Evolutionary conservation across 1,140 invertebrate genomes (phyloP), one percentile per base, ranked within the genome.

Genomic region (Bombus breviceps): DNA sequence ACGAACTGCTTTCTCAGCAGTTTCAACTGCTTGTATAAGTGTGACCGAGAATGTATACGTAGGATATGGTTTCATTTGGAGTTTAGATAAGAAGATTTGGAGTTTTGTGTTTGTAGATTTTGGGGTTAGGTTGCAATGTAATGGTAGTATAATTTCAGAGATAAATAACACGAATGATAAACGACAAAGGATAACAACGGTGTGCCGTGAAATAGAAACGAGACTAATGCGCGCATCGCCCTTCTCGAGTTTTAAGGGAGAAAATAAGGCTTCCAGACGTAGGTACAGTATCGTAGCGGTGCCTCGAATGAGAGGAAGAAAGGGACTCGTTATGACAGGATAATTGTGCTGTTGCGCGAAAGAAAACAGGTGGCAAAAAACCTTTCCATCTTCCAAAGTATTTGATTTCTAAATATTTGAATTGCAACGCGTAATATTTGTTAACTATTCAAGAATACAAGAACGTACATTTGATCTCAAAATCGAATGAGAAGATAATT

Each of bases 211-310:
- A 83, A 83, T 18, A 83, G 82, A 69, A 78, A 66, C 82, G 82
- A 78, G 74, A 69, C 75, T 83, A 83, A 83, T 71, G 75, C 64
- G 64, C 66, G 82, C 41, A 83, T 78, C 47, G 64, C 74, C 82
- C 74, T 83, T 83, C 82, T 83, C 82, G 82, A 83, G 75, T 83
- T 83, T 53, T 57, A 47, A 83, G 82, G 82, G 82, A 78, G 66
- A 37, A 75, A 59, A 83, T 83, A 83, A 83, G 82, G 82, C 82
- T 83, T 83, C 82, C 75, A 78, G 37, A 37, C 74, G 28, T 34
- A 34, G 28, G 73, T 53, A 77, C 73, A 83, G 73, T 83, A 68
- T 83, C 43, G 81, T 5, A 10, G 64, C 37, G 47, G 57, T 69
- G 34, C 62, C 43, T 83, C 62, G 41, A 28, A 77, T 69, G 64